Evolutionary conservation across 1,140 invertebrate genomes (phyloP).

Genomic region (Rhagoletis pomonella): DNA sequence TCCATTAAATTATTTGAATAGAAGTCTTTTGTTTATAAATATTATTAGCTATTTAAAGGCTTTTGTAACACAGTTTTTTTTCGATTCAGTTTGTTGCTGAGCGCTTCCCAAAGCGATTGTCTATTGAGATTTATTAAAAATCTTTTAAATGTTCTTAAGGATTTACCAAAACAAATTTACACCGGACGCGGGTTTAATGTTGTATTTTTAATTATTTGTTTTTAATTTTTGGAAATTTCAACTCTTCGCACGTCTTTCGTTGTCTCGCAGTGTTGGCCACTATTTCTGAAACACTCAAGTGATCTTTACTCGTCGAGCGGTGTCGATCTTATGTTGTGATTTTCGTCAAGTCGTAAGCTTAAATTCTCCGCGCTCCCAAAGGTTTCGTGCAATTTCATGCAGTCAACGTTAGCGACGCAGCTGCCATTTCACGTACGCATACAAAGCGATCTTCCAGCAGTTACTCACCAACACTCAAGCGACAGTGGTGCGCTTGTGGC

Average conservation of each 20-base stretch:
- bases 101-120: slow-evolving; percentile 16
- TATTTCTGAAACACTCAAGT: slow-evolving; percentile 12
- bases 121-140: neutral
- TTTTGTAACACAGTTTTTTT: neutral
- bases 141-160: neutral
- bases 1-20: slow-evolving; percentile 61
- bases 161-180: neutral
- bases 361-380: slow-evolving; percentile 62
- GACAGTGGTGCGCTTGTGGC: neutral
- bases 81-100: neutral
- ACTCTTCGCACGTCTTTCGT: slow-evolving; percentile 40
- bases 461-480: slow-evolving; percentile 18
- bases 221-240: slow-evolving; percentile 13
- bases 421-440: neutral
- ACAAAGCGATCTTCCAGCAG: neutral
- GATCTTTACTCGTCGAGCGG: slow-evolving; percentile 65
- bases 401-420: neutral
- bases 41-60: slow-evolving; percentile 13
- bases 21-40: slow-evolving; percentile 65
- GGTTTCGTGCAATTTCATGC: slow-evolving; percentile 23
- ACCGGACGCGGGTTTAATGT: neutral
- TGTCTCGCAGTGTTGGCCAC: neutral
- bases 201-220: neutral
- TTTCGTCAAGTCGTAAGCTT: slow-evolving; percentile 69
- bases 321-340: slow-evolving; percentile 73